A percentile compares a stretch with the other conserved stretches of the same genome.
Conservation (phyloP, 2,113 vertebrate species). For the Gasterosteus nipponicus region DNA sequence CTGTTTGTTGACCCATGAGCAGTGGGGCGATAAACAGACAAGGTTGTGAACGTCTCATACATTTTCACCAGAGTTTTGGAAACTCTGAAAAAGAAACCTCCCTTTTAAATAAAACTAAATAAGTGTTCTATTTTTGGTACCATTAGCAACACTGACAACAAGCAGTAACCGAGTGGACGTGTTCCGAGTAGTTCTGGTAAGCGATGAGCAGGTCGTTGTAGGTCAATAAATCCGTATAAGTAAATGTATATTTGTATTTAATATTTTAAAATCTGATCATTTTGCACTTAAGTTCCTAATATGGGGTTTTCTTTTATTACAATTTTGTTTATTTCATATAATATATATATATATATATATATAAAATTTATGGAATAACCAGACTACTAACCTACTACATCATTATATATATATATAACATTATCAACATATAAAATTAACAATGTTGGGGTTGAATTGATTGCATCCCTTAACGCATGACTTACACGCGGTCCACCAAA, state of each 20-base stretch:
- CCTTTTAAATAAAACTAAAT: background rate
- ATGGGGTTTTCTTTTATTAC: no score
- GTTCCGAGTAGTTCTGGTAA: no score
- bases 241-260: background rate
- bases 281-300: background rate
- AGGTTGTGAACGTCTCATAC: background rate
- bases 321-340: no score
- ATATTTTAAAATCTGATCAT: background rate
- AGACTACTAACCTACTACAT: no score
- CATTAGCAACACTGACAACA: conserved; percentile 1
- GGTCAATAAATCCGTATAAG: conserved; percentile 40
- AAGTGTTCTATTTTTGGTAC: background rate
- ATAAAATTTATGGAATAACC: no score
- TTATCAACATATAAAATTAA: background rate
- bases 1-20: background rate
- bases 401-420: no score
- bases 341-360: no score
- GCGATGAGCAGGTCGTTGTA: conserved; percentile 4
- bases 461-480: background rate
- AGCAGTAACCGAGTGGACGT: conserved; percentile 25
- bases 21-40: background rate
- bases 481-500: background rate
- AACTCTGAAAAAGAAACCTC: conserved; percentile 12
- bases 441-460: background rate
- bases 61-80: conserved; percentile 3